Conservation (phyloP, 1,140 invertebrate genomes). For the Goniozus legneri region DNA sequence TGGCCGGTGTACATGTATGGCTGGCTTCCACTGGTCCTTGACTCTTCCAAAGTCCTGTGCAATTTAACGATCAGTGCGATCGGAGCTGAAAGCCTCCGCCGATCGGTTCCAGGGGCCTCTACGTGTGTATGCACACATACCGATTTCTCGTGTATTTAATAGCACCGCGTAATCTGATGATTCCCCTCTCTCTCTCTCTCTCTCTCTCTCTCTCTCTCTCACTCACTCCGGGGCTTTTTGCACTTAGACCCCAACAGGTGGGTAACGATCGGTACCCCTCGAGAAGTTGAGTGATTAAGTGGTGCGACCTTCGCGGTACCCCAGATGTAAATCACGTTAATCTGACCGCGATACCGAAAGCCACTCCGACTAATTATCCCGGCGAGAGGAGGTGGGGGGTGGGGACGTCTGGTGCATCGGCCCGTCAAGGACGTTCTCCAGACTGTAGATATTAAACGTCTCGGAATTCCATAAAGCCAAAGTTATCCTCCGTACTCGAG, state of each 20-base stretch:
- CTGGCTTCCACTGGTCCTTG: no score
- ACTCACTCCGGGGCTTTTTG: constrained; percentile 16
- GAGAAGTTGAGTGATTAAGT: constrained; percentile 20
- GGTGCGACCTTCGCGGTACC: constrained; percentile 16
- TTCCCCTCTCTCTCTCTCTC: no score
- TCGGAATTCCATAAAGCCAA: no score
- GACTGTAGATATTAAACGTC: neutral
- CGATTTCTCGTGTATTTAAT: constrained; percentile 19
- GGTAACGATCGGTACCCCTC: constrained; percentile 20
- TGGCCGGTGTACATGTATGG: no score
- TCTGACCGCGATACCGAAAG: constrained; percentile 18
- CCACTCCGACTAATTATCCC: constrained; percentile 20
- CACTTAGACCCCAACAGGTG: constrained; percentile 20
- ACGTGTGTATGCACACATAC: no score
- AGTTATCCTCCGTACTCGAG: neutral
- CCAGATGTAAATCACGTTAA: constrained; percentile 23
- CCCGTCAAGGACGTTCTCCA: no score
- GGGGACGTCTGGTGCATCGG: no score
- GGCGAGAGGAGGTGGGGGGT: neutral
- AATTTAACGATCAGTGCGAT: no score
- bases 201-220: no score
- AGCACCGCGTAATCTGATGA: constrained; percentile 17
- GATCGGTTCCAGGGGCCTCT: no score
- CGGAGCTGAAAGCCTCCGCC: no score
- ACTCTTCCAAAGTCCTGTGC: no score